Base-by-base conservation (phyloP, 2,888 invertebrate species). In the Dolomedes plantarius region DNA sequence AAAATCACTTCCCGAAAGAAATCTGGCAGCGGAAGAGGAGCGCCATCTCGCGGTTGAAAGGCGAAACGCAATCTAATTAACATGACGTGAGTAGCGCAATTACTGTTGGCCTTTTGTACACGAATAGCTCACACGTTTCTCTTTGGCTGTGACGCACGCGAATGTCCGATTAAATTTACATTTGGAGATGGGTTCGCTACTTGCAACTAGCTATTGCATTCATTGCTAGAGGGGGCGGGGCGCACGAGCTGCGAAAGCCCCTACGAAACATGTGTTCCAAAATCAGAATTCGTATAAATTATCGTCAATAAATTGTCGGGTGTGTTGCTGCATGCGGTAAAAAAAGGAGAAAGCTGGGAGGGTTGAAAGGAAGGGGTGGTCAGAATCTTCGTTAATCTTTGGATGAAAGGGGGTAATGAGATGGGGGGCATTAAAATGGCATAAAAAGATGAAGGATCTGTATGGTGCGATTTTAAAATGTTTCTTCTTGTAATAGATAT, bases 41-140 rank as follows among this genome's bases (percentile, higher is more conserved):
- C 82, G 82, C 82, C 76, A 71, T 72, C 82, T 76, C 16, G 65
- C 41, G 82, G 82, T 50, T 41, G 65, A 65, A 75, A 76, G 69
- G 23, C 75, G 75, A 83, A 76, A 73, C 67, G 64, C 73, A 83
- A 76, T 83, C 82, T 83, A 83, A 83, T 83, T 83, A 83, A 76
- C 75, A 71, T 83, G 64, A 76, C 82, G 82, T 83, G 82, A 76
- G 82, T 76, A 71, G 71, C 36, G 82, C 75, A 83, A 83, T 83
- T 83, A 83, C 82, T 83, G 82, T 71, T 83, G 76, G 82, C 82
- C 82, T 83, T 83, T 82, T 75, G 82, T 83, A 83, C 76, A 83
- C 82, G 76, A 71, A 76, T 71, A 83, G 71, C 71, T 83, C 76
- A 76, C 82, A 83, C 82, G 73, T 80, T 73, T 72, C 80, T 72